Conservation (phyloP, 2,113 vertebrate species). For the Tragelaphus strepsiceros region DNA sequence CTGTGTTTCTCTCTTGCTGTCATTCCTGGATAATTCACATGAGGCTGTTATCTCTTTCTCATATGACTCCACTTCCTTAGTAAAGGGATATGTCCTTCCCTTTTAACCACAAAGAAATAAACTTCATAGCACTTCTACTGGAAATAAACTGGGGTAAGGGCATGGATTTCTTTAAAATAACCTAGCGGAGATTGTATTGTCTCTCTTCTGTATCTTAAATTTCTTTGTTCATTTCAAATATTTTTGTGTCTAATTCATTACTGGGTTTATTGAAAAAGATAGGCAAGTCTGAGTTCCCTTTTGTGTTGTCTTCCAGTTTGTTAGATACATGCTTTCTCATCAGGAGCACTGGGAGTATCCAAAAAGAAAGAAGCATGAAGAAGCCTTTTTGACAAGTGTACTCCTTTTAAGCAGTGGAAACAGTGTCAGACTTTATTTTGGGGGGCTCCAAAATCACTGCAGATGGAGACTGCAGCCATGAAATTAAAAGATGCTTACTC, state of each 20-base stretch:
- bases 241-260: neutral
- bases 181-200: neutral
- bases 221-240: neutral
- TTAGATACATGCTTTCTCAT: neutral
- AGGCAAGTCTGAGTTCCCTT: neutral
- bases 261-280: neutral
- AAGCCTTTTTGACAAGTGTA: neutral
- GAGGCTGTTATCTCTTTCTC: neutral
- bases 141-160: neutral
- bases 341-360: neutral
- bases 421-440: no score
- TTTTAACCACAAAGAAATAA: neutral
- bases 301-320: neutral
- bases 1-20: neutral
- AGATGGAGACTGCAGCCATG: no score
- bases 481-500: no score
- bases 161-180: neutral
- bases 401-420: neutral
- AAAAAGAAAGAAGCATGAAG: neutral
- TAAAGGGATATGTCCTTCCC: neutral
- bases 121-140: neutral
- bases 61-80: neutral
- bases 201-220: neutral
- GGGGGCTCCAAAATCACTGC: no score
- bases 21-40: neutral